Percentiles rank a stretch among this genome's conserved stretches.
These are phyloP conservation scores for Asarcornis scutulata DNA, from an alignment of 2,113 vertebrate genomes.

Conservation along the genomic window DNA sequence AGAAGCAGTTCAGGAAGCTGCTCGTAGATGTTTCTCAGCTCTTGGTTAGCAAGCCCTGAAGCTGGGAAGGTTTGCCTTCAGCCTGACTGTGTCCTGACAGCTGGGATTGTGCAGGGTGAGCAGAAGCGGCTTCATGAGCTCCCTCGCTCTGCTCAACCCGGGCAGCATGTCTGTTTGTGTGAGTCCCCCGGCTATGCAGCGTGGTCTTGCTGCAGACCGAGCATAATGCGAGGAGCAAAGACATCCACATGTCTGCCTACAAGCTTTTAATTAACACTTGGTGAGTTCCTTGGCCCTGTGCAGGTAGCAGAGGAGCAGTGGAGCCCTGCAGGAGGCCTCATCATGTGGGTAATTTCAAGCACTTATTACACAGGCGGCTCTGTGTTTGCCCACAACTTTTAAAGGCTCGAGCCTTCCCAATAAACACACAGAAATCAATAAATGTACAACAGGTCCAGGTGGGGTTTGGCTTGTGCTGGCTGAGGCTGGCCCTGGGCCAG, in stretches of 20 bases:
- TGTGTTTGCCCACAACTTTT: not conserved
- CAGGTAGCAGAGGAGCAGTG: not conserved
- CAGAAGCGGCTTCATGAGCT: not conserved
- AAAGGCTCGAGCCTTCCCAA: not conserved
- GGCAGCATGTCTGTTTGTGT: not conserved
- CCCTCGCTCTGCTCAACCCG: not conserved
- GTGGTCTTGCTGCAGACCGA: not conserved
- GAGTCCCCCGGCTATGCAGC: not conserved
- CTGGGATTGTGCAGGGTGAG: not conserved
- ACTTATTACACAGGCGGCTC: not conserved
- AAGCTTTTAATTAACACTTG: not conserved
- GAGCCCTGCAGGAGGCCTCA: not conserved
- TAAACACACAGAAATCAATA: not conserved
- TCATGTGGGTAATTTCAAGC: not conserved
- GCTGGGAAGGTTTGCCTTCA: not conserved
- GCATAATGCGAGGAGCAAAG: not conserved
- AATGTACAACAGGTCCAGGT: not conserved
- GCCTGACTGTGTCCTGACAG: fast-evolving
- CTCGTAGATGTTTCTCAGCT: not conserved
- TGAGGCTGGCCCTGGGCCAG: not conserved
- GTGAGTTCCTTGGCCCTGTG: not conserved
- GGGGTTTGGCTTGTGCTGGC: not conserved
- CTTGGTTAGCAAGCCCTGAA: not conserved
- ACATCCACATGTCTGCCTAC: not conserved
- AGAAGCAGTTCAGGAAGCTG: not conserved